Evolutionary conservation across 2,797 vertebrate species (phyloP).

Genomic region (Macrochelys suwanniensis): DNA sequence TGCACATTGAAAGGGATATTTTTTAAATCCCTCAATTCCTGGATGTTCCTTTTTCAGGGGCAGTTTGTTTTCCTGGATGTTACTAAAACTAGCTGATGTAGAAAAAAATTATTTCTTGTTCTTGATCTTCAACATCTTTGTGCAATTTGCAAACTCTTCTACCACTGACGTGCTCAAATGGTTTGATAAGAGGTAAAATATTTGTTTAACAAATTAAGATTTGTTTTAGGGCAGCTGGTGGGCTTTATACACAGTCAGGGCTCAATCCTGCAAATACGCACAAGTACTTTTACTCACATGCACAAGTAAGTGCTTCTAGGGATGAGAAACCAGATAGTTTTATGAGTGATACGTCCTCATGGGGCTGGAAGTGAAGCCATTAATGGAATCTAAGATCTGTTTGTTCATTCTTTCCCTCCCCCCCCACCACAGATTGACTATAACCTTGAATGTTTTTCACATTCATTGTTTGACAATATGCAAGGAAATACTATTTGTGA

Average conservation of each 20-base stretch:
- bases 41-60: background rate
- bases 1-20: background rate
- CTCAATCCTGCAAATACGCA: background rate
- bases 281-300: too few species aligned
- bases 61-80: background rate
- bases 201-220: background rate
- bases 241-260: background rate
- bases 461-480: background rate
- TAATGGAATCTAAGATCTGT: background rate
- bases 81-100: background rate
- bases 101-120: background rate
- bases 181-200: background rate
- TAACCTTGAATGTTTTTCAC: background rate
- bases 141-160: background rate
- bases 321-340: background rate
- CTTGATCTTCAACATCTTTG: background rate
- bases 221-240: background rate
- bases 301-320: background rate
- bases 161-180: background rate
- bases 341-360: background rate
- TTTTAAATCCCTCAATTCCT: background rate
- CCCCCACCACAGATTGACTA: background rate
- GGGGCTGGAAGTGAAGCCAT: background rate
- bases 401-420: background rate
- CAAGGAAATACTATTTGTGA: background rate